A percentile compares a stretch with the other conserved stretches of the same genome.
phyloP scores from a whole-genome alignment of 2,888 invertebrate genomes.

The Cecidostiba fungosa region DNA sequence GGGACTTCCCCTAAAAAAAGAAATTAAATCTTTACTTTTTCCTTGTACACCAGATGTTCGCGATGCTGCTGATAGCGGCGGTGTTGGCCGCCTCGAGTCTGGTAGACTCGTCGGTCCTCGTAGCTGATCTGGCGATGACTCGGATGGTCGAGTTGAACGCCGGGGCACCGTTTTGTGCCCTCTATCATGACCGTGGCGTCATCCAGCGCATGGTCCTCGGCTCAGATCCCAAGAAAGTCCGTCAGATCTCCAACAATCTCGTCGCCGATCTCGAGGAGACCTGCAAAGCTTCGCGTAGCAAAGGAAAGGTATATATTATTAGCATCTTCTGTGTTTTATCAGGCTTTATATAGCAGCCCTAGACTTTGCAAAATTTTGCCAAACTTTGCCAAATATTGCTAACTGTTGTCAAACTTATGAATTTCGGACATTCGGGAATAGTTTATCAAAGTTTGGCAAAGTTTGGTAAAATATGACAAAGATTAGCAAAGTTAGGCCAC shows the following conservation, averaged over 20 bases:
- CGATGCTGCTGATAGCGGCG: conserved; percentile 19
- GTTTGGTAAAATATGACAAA: too few relatives aligned
- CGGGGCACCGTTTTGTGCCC: conserved; percentile 83
- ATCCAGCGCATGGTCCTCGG: conserved; percentile 84
- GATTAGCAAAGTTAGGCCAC: too few relatives aligned
- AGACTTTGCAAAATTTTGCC: too few relatives aligned
- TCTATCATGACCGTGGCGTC: conserved; percentile 84
- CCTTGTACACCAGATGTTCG: conserved; percentile 37
- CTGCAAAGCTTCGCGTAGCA: conserved; percentile 79
- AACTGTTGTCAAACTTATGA: too few relatives aligned
- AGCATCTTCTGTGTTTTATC: too few relatives aligned
- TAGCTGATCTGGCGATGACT: conserved; percentile 84
- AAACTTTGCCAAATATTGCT: too few relatives aligned
- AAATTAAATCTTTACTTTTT: not conserved
- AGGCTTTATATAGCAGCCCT: too few relatives aligned
- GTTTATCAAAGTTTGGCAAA: too few relatives aligned
- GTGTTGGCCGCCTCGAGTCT: conserved; percentile 9
- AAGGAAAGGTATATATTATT: conserved; percentile 72
- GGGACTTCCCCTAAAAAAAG: too few relatives aligned
- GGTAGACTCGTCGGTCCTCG: conserved; percentile 80
- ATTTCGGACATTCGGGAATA: too few relatives aligned
- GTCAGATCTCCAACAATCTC: conserved; percentile 84
- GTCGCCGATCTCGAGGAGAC: conserved; percentile 83
- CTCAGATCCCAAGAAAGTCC: conserved; percentile 82
- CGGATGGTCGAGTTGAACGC: conserved; percentile 85